Conservation (phyloP, 2,888 invertebrate species). For the Drosophila demipolita region DNA sequence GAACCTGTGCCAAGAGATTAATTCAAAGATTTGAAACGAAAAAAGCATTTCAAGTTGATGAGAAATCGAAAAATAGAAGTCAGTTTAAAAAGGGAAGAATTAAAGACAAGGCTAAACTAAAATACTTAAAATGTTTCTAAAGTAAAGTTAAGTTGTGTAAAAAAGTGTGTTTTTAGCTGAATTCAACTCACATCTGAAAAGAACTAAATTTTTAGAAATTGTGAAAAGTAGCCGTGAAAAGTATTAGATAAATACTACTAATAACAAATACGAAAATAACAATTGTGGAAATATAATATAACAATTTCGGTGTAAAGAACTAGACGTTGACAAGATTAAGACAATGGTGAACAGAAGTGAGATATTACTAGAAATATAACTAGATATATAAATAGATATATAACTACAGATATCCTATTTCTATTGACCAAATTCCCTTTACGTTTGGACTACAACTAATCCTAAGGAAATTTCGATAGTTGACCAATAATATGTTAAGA, state of each 20-base stretch:
- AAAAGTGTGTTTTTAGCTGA: background rate
- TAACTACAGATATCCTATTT: background rate
- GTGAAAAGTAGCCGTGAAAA: background rate
- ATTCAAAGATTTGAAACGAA: background rate
- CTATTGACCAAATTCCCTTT: background rate
- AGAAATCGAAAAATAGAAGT: background rate
- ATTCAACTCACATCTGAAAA: too few relatives aligned
- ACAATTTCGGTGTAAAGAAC: background rate
- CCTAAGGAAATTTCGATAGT: background rate
- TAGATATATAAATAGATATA: too few relatives aligned
- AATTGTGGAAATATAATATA: background rate
- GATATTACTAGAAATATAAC: too few relatives aligned
- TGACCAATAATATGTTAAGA: background rate
- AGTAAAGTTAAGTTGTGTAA: background rate
- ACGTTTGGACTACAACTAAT: background rate
- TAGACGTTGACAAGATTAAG: background rate
- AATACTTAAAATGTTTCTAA: background rate
- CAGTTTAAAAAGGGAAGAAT: background rate
- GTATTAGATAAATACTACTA: background rate
- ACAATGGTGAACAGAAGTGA: background rate
- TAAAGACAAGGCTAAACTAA: background rate
- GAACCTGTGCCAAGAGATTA: constrained; percentile 69
- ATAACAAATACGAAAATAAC: too few relatives aligned
- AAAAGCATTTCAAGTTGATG: background rate
- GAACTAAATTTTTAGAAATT: too few relatives aligned